Conservation (phyloP, 2,113 vertebrate species). For the Motacilla tschutschensis region DNA sequence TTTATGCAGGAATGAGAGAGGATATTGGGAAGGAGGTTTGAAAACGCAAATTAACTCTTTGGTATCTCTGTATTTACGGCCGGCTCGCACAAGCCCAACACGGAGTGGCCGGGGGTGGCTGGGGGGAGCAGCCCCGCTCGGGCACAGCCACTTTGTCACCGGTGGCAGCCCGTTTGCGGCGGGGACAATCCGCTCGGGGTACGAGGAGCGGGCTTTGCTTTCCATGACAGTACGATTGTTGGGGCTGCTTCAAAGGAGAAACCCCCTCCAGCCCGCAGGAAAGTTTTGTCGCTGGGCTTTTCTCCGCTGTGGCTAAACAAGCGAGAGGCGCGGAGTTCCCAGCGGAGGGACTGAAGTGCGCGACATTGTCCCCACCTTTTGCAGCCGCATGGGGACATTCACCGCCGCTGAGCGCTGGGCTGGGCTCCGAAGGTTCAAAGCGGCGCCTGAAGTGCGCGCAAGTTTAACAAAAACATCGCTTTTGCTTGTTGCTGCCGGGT, state of each 20-base stretch:
- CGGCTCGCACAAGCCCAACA: conserved; percentile 56
- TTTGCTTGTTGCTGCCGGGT: conserved; percentile 10
- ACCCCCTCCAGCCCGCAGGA: conserved; percentile 56
- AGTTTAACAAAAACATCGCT: conserved; percentile 64
- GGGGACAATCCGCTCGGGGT: conserved; percentile 47
- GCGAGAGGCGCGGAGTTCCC: conserved; percentile 60
- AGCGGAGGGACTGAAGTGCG: conserved; percentile 68
- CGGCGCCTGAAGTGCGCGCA: conserved; percentile 57
- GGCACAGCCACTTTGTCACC: conserved; percentile 33
- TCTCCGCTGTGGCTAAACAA: conserved; percentile 72
- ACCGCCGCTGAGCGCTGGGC: conserved; percentile 31
- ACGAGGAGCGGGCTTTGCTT: conserved; percentile 66
- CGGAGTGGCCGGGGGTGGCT: background rate
- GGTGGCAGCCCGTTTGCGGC: conserved; percentile 19
- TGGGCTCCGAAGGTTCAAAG: conserved; percentile 66
- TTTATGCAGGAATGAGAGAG: conserved; percentile 81
- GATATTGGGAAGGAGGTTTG: conserved; percentile 79
- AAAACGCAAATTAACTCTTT: conserved; percentile 84
- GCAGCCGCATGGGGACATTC: conserved; percentile 69
- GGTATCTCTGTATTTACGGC: conserved; percentile 74
- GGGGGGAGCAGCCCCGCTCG: background rate
- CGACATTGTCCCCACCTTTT: conserved; percentile 68
- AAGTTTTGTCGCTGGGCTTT: conserved; percentile 70
- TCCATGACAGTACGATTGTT: conserved; percentile 59
- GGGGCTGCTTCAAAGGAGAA: conserved; percentile 70